phyloP scores from a whole-genome alignment of 2,113 vertebrate species.

The Quiscalus mexicanus region DNA sequence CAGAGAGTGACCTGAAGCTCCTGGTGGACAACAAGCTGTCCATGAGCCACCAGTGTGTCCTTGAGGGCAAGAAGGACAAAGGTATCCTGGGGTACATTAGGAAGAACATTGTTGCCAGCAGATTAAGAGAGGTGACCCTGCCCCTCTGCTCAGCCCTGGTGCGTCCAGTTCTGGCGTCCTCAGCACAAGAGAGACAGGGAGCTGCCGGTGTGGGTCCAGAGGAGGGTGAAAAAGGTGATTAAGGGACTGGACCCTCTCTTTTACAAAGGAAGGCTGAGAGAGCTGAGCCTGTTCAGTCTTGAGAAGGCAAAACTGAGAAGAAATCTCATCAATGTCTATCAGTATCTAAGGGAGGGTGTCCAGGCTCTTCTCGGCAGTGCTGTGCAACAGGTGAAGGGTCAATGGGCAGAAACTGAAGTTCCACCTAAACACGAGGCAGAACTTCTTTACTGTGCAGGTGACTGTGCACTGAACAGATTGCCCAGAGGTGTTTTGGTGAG shows the following conservation, averaged over 20 bases:
- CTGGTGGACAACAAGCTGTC: background rate
- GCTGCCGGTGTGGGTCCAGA: rapidly evolving
- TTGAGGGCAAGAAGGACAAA: background rate
- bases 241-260: background rate
- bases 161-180: background rate
- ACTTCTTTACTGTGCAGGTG: background rate
- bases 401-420: background rate
- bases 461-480: rapidly evolving
- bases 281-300: background rate
- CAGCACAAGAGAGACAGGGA: background rate
- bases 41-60: background rate
- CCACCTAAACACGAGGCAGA: background rate
- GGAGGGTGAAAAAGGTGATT: rapidly evolving
- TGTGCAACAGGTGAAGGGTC: background rate
- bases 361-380: background rate
- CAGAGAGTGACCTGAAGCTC: background rate
- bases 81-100: too few relatives aligned
- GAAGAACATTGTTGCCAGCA: background rate
- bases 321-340: background rate
- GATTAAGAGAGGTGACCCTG: rapidly evolving
- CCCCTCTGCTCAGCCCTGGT: background rate
- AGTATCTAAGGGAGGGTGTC: background rate
- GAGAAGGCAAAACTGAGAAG: background rate
- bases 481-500: background rate
- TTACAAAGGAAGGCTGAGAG: background rate